Evolutionary conservation across 2,888 invertebrate genomes (phyloP), one percentile per base, ranked within the genome.

Genomic region (Catonia carolina): DNA sequence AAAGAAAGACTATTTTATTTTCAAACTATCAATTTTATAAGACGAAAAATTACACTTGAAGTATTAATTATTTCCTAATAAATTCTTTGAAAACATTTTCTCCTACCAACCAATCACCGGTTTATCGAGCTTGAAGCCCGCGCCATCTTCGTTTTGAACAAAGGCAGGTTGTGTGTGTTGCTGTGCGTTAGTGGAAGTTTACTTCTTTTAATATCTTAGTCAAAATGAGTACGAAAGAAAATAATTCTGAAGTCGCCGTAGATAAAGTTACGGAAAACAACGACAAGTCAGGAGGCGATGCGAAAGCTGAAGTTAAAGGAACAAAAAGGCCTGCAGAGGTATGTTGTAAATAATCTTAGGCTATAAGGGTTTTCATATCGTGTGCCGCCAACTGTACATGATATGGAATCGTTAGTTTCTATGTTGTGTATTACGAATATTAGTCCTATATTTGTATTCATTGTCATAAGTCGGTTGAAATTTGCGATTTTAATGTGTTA

Each of bases 281-380:
- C 67, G 87, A 87, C 71, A 86, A 87, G 77, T 80, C 80, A 72
- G 76, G 80, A 66, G 73, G 71, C 60, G 86, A 87, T 73, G 80
- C 84, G 57, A 88, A 88, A 79, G 84, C 85, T 76, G 87, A 87
- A 73, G 78, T 88, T 72, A 89, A 89, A 78, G 89, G 87, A 77
- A 85, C 86, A 73, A 89, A 89, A 79, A 83, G 89, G 79, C 83
- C 88, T 77, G 87, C 88, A 70, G 89, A 89, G 83, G 89, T 89
- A 76, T 85, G 86, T 82, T 36, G 27, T 39, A 52, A 41, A 45
- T 45, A 45, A 18, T 27, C 27, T 27, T 22, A 23, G 6, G 22
- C 23, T 45, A 23, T 45, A 22, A 17, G 22, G 22, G 41, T 20
- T 45, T 45, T 23, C 45, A 2, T 22, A 23, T 45, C 23, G 27